phyloP scores from a whole-genome alignment of 53 echinoderm and acorn worm genomes.

The Pentamera pediparva region DNA sequence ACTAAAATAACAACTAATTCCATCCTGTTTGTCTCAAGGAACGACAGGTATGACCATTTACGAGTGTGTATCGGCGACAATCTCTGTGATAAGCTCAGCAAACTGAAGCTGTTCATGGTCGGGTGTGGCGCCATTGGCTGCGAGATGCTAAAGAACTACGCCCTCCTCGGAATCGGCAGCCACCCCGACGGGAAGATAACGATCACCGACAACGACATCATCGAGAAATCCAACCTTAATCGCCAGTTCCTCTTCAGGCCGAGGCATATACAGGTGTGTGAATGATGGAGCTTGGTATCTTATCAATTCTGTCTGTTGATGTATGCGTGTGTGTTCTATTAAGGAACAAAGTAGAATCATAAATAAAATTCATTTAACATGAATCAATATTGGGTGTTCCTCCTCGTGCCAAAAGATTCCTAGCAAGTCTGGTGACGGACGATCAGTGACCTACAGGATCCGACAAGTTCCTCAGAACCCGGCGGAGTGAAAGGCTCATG shows the following conservation, averaged over 20 bases:
- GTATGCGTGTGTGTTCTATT: background rate
- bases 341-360: background rate
- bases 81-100: slow-evolving; percentile 40
- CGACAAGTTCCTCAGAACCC: too few relatives aligned
- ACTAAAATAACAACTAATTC: background rate
- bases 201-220: slow-evolving; percentile 92
- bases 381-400: background rate
- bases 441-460: too few relatives aligned
- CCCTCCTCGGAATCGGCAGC: slow-evolving; percentile 68
- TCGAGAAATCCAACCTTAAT: slow-evolving; percentile 96
- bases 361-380: background rate
- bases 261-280: slow-evolving; percentile 94
- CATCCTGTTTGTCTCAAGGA: slow-evolving; percentile 35
- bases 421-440: too few relatives aligned
- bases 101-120: slow-evolving; percentile 87
- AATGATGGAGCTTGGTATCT: too few relatives aligned
- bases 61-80: slow-evolving; percentile 74
- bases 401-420: background rate
- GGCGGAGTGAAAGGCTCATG: too few relatives aligned
- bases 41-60: slow-evolving; percentile 79
- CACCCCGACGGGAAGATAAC: slow-evolving; percentile 63
- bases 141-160: slow-evolving; percentile 98
- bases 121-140: slow-evolving; percentile 98
- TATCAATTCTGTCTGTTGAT: background rate
- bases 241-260: slow-evolving; percentile 97